A percentile compares a stretch with the other conserved stretches of the same genome.
phyloP scores from a whole-genome alignment of 2,797 vertebrate genomes.

The Argyrosomus regius region DNA sequence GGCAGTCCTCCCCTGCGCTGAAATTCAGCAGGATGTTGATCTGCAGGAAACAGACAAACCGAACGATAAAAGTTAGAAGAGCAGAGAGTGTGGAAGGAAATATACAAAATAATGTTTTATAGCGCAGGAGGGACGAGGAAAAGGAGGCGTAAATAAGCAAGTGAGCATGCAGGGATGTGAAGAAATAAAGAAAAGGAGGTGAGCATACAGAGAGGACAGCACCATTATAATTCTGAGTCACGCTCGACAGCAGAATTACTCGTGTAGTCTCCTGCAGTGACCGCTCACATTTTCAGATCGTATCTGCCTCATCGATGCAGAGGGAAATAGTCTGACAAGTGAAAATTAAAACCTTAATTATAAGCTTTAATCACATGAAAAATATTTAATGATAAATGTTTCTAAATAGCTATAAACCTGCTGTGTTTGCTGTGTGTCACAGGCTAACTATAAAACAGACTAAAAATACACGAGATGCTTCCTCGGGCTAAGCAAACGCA shows the following conservation, averaged over 20 bases:
- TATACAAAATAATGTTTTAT: neutral
- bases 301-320: conserved; percentile 26
- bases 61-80: neutral
- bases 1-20: conserved; percentile 94
- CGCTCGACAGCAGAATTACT: conserved; percentile 31
- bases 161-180: neutral
- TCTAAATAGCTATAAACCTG: conserved; percentile 13
- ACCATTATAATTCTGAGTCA: conserved; percentile 45
- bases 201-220: neutral
- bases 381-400: neutral
- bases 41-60: conserved; percentile 80
- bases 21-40: conserved; percentile 99
- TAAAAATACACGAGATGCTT: conserved; percentile 59
- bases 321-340: conserved; percentile 4
- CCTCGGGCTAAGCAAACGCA: conserved; percentile 19
- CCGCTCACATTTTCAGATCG: conserved; percentile 12
- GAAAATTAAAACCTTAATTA: neutral
- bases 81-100: neutral
- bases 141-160: neutral
- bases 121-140: neutral
- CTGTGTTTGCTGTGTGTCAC: conserved; percentile 23
- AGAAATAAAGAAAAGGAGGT: conserved; percentile 11
- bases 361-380: conserved; percentile 4
- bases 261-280: conserved; percentile 20
- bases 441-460: conserved; percentile 44